Percentiles rank a stretch among this genome's conserved stretches.
These are phyloP conservation scores for Rhineura floridana DNA, from an alignment of 2,113 vertebrate species.

Conservation along the genomic window DNA sequence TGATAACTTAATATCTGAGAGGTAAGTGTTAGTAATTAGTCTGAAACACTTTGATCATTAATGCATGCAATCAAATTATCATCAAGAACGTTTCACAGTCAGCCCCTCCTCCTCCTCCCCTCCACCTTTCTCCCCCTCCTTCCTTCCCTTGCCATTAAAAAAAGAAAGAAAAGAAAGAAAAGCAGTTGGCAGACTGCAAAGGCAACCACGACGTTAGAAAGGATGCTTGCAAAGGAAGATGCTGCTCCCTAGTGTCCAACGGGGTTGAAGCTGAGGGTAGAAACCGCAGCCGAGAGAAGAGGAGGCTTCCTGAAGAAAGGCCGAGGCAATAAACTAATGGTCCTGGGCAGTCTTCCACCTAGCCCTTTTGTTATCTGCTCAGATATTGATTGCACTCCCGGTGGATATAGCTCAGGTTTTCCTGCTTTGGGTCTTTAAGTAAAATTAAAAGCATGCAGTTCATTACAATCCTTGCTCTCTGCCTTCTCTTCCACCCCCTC, in stretches of 20 bases:
- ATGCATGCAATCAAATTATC: conserved; percentile 80
- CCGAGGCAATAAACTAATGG: conserved; percentile 66
- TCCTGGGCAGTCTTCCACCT: conserved; percentile 57
- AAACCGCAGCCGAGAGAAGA: conserved; percentile 23
- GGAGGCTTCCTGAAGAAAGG: conserved; percentile 41
- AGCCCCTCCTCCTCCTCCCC: conserved; percentile 27
- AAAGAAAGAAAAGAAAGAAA: conserved; percentile 5
- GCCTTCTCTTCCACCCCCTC: conserved; percentile 39
- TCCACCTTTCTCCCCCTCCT: conserved; percentile 5
- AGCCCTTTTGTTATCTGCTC: conserved; percentile 66
- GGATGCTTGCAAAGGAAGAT: conserved; percentile 69
- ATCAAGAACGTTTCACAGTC: conserved; percentile 73
- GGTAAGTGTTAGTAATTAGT: conserved; percentile 78
- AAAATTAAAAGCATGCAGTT: conserved; percentile 73
- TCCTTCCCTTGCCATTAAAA: conserved; percentile 62
- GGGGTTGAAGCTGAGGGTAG: conserved; percentile 50
- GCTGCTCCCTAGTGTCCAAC: conserved; percentile 75
- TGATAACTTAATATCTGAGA: conserved; percentile 77
- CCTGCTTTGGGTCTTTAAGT: conserved; percentile 69
- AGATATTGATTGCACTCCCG: conserved; percentile 69
- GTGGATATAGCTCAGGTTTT: conserved; percentile 71
- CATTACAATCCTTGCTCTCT: conserved; percentile 59
- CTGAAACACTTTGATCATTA: conserved; percentile 80
- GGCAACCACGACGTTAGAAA: conserved; percentile 31
- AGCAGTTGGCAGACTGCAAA: conserved; percentile 62